Percentiles rank a stretch among this genome's conserved stretches.
Evolutionary conservation across 2,888 invertebrate genomes (phyloP).

Genomic region (Agrotis puta): DNA sequence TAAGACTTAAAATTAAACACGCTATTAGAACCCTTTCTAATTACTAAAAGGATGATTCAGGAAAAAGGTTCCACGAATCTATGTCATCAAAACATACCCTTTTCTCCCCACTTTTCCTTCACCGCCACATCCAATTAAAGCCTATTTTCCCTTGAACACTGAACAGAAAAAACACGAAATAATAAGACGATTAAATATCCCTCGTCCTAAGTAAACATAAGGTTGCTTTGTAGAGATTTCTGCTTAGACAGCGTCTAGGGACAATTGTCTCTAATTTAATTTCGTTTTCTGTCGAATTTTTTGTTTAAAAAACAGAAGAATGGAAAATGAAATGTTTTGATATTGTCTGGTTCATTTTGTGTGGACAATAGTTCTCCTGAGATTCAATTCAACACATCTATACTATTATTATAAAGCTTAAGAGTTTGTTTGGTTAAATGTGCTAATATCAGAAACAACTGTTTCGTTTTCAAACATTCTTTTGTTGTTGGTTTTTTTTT

Average conservation of each 20-base stretch:
- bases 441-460: too few species aligned
- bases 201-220: slow-evolving; percentile 69
- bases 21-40: background rate
- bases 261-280: slow-evolving; percentile 70
- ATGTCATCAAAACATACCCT: slow-evolving; percentile 48
- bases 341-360: slow-evolving; percentile 52
- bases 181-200: slow-evolving; percentile 61
- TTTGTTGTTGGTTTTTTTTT: too few species aligned
- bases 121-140: slow-evolving; percentile 46
- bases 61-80: slow-evolving; percentile 33
- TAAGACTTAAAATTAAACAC: background rate
- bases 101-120: slow-evolving; percentile 12
- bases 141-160: slow-evolving; percentile 10
- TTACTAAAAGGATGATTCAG: slow-evolving; percentile 33
- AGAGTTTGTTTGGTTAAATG: too few species aligned
- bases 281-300: slow-evolving; percentile 64
- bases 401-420: too few species aligned
- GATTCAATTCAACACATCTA: too few species aligned
- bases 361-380: background rate
- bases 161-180: slow-evolving; percentile 54
- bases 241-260: slow-evolving; percentile 57
- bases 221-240: slow-evolving; percentile 59
- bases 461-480: too few species aligned
- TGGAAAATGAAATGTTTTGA: slow-evolving; percentile 44
- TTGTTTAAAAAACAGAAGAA: slow-evolving; percentile 52